These are phyloP conservation scores for Halictus quadricinctus DNA, from an alignment of 2,888 invertebrate genomes.

Conservation along the genomic window DNA sequence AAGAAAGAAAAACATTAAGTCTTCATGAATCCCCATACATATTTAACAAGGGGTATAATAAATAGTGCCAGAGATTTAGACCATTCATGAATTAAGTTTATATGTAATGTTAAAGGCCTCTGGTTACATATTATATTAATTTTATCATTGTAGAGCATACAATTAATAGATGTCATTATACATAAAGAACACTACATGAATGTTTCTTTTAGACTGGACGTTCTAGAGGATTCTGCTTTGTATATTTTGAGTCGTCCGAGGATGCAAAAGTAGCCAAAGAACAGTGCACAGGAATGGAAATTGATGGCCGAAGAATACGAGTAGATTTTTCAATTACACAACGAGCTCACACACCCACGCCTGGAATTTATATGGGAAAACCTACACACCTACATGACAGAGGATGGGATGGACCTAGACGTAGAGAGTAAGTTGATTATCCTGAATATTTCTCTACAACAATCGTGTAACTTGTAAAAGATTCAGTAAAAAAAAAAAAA, in stretches of 20 bases:
- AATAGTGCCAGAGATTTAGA: slow-evolving; percentile 78
- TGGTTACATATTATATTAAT: slow-evolving; percentile 69
- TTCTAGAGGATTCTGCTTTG: slow-evolving; percentile 98
- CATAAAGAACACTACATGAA: neutral
- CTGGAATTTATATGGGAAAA: slow-evolving; percentile 98
- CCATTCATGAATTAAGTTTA: slow-evolving; percentile 72
- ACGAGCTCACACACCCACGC: slow-evolving; percentile 98
- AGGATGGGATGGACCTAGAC: slow-evolving; percentile 77
- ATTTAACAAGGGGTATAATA: slow-evolving; percentile 66
- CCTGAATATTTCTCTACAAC: neutral
- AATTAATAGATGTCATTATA: neutral
- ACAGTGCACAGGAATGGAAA: slow-evolving; percentile 96
- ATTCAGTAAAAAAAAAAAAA: slow-evolving; percentile 9
- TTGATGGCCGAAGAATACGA: slow-evolving; percentile 95
- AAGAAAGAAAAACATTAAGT: neutral
- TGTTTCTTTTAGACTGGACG: slow-evolving; percentile 89
- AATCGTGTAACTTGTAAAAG: neutral
- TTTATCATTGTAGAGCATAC: neutral
- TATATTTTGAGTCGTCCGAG: slow-evolving; percentile 93
- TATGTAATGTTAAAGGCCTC: slow-evolving; percentile 79
- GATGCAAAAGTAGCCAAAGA: slow-evolving; percentile 97
- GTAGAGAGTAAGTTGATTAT: slow-evolving; percentile 85
- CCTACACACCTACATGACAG: slow-evolving; percentile 85
- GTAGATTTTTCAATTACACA: slow-evolving; percentile 98
- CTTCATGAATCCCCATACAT: slow-evolving; percentile 13